These are phyloP conservation scores for Calypte anna DNA, from an alignment of 2,113 vertebrate species.

Conservation along the genomic window DNA sequence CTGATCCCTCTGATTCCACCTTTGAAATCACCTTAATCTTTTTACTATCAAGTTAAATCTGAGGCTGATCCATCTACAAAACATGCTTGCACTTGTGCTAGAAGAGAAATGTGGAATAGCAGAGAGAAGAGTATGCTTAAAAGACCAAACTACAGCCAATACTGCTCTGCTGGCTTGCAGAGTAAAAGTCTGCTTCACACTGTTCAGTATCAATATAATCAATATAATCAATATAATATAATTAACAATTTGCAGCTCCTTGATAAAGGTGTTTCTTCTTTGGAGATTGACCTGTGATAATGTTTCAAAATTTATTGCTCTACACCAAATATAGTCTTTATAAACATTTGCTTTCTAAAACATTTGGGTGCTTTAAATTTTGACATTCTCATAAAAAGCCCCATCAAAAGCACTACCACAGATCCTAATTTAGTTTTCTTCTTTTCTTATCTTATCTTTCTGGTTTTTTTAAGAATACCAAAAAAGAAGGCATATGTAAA, in stretches of 20 bases:
- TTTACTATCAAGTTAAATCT: background rate
- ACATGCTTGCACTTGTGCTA: background rate
- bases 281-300: background rate
- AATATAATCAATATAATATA: too few relatives aligned
- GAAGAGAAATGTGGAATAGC: background rate
- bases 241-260: background rate
- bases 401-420: background rate
- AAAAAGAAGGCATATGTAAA: background rate
- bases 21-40: background rate
- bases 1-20: background rate
- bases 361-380: background rate
- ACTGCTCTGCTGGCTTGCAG: background rate
- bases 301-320: background rate
- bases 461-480: background rate
- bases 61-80: background rate
- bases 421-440: background rate
- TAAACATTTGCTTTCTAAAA: background rate
- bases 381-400: background rate
- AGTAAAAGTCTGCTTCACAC: accelerated
- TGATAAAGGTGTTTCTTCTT: background rate
- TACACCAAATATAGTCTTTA: background rate
- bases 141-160: background rate
- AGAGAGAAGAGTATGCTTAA: background rate
- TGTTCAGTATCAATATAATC: background rate
- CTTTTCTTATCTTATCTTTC: background rate